Percentiles rank a stretch among this genome's conserved stretches.
phyloP scores from a whole-genome alignment of 2,797 vertebrate genomes.

The Cossypha caffra region DNA sequence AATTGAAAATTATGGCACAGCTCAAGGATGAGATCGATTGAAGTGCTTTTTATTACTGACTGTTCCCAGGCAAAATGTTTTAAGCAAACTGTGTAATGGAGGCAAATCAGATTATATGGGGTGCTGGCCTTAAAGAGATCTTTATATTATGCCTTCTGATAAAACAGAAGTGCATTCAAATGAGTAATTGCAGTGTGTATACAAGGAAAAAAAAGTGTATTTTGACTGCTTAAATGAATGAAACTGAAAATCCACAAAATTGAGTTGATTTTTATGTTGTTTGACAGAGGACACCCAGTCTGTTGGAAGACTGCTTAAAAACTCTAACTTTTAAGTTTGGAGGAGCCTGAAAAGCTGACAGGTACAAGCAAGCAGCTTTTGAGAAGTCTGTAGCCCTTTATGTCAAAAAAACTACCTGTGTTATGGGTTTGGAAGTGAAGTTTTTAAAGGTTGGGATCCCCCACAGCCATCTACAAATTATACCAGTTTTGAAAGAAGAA shows the following conservation, averaged over 20 bases:
- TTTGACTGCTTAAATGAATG: neutral
- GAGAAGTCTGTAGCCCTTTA: neutral
- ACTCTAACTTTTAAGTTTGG: neutral
- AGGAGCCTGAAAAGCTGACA: neutral
- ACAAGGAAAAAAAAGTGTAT: neutral
- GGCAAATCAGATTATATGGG: slow-evolving; percentile 60
- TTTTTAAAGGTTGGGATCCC: neutral
- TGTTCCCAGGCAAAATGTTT: slow-evolving; percentile 56
- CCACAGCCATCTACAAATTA: neutral
- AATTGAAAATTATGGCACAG: slow-evolving; percentile 52
- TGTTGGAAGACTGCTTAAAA: neutral
- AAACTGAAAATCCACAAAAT: neutral
- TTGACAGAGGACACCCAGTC: neutral
- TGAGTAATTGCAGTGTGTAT: slow-evolving; percentile 13
- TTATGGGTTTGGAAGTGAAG: neutral
- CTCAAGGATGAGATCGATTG: slow-evolving; percentile 47
- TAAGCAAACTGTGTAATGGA: slow-evolving; percentile 61
- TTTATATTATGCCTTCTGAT: slow-evolving; percentile 59
- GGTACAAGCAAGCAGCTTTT: neutral
- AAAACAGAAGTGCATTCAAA: slow-evolving; percentile 49
- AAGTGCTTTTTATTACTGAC: slow-evolving; percentile 66
- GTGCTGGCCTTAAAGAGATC: slow-evolving; percentile 51
- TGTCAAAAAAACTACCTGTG: neutral
- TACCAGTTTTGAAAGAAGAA: neutral
- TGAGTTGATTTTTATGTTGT: neutral